Percentiles rank a stretch among this genome's conserved stretches.
Conservation (phyloP, 2,888 invertebrate genomes). For the Tachina fera region DNA sequence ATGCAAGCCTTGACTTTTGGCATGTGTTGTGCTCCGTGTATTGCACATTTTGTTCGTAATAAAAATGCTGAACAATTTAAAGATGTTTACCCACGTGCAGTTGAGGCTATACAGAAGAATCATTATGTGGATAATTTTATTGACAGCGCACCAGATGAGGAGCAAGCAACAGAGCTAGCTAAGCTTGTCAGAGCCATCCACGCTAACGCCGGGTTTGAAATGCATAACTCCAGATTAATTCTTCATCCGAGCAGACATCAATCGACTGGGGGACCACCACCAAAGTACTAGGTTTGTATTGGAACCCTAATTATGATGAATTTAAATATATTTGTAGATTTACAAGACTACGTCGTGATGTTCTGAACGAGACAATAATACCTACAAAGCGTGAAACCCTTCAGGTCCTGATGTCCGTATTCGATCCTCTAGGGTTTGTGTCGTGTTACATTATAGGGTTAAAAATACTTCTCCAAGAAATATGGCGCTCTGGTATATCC, state of each 20-base stretch:
- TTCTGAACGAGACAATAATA: slow-evolving; percentile 8
- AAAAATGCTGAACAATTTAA: slow-evolving; percentile 6
- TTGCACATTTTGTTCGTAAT: slow-evolving; percentile 58
- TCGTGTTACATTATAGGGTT: slow-evolving; percentile 25
- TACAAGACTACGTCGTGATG: slow-evolving; percentile 27
- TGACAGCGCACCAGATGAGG: slow-evolving; percentile 44
- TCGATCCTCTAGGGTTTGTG: slow-evolving; percentile 42
- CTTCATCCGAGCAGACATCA: not conserved
- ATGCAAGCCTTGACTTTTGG: slow-evolving; percentile 61
- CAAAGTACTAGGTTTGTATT: slow-evolving; percentile 47
- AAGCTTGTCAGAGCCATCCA: not conserved
- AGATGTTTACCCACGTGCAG: slow-evolving; percentile 70
- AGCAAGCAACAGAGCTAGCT: slow-evolving; percentile 43
- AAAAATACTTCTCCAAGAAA: not conserved
- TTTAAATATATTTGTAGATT: slow-evolving; percentile 58
- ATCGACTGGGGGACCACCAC: slow-evolving; percentile 13
- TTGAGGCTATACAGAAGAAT: slow-evolving; percentile 72
- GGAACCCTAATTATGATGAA: slow-evolving; percentile 55
- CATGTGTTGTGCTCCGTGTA: slow-evolving; percentile 49
- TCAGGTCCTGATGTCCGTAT: slow-evolving; percentile 41
- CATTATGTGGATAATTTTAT: slow-evolving; percentile 72
- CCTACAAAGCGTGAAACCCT: slow-evolving; percentile 43
- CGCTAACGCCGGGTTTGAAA: not conserved
- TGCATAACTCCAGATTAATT: not conserved
- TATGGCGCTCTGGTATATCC: not conserved